phyloP scores from a whole-genome alignment of 2,888 invertebrate genomes.

The Tenthredo distinguenda region DNA sequence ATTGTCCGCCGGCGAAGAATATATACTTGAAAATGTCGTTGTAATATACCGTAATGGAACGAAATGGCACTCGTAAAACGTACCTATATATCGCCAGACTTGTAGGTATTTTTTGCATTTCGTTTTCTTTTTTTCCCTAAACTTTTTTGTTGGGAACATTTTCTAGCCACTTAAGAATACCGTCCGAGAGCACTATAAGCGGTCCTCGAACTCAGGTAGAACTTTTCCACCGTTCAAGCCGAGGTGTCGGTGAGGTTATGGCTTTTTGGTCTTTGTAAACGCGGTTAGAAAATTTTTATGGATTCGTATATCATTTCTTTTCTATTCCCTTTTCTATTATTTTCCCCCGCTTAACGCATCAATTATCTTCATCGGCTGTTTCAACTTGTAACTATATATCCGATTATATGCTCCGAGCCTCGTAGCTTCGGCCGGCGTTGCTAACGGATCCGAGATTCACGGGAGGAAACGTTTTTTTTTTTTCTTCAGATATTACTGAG shows the following conservation, averaged over 20 bases:
- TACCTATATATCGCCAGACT: not conserved
- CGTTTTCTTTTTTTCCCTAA: not conserved
- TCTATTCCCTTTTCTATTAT: not conserved
- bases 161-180: constrained; percentile 20
- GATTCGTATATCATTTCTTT: constrained; percentile 24
- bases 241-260: not conserved
- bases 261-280: not conserved
- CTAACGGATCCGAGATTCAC: not conserved
- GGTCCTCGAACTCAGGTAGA: constrained; percentile 26
- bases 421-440: not conserved
- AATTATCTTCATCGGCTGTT: not conserved
- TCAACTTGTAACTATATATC: not conserved
- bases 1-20: not conserved
- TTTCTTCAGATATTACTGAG: not conserved
- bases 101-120: not conserved
- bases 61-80: constrained; percentile 46
- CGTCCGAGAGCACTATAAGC: constrained; percentile 6
- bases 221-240: not conserved
- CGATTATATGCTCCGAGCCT: not conserved
- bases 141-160: constrained; percentile 5
- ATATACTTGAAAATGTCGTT: constrained; percentile 9
- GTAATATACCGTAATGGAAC: constrained; percentile 43
- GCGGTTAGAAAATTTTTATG: constrained; percentile 24
- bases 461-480: not conserved
- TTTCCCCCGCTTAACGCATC: not conserved